Evolutionary conservation across 2,797 vertebrate species (phyloP).

Genomic region (Falco biarmicus): DNA sequence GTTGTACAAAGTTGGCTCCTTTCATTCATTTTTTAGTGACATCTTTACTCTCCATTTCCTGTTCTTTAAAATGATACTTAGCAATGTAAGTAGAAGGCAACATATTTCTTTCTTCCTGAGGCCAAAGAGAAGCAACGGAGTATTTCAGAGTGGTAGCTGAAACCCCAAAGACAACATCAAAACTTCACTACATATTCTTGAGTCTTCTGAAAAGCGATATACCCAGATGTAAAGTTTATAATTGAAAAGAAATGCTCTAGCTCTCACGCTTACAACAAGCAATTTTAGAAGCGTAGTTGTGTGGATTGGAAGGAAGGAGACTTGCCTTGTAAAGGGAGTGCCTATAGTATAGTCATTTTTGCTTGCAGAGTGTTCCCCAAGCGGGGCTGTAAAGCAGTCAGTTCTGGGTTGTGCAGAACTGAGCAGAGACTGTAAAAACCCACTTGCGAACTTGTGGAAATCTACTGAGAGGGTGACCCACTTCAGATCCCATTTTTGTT

Average conservation of each 20-base stretch:
- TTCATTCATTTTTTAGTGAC: not conserved
- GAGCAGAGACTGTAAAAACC: not conserved
- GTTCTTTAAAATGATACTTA: not conserved
- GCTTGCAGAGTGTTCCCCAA: not conserved
- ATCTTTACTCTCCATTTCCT: not conserved
- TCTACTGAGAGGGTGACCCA: slow-evolving; percentile 1
- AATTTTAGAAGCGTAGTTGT: not conserved
- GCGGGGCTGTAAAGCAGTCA: not conserved
- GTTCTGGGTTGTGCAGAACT: not conserved
- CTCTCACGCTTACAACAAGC: not conserved
- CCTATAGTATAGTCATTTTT: not conserved
- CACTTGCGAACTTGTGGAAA: not conserved
- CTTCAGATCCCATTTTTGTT: not conserved
- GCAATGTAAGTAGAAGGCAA: not conserved
- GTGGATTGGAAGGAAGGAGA: not conserved
- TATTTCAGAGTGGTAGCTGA: not conserved
- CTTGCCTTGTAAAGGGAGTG: not conserved
- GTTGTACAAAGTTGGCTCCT: not conserved
- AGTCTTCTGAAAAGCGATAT: not conserved
- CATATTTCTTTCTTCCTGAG: not conserved
- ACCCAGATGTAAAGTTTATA: not conserved
- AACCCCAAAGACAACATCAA: not conserved
- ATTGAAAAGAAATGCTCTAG: not conserved
- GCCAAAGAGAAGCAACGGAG: not conserved
- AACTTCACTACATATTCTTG: not conserved